Conservation (phyloP, 2,888 invertebrate species). For the Polia nebulosa region DNA sequence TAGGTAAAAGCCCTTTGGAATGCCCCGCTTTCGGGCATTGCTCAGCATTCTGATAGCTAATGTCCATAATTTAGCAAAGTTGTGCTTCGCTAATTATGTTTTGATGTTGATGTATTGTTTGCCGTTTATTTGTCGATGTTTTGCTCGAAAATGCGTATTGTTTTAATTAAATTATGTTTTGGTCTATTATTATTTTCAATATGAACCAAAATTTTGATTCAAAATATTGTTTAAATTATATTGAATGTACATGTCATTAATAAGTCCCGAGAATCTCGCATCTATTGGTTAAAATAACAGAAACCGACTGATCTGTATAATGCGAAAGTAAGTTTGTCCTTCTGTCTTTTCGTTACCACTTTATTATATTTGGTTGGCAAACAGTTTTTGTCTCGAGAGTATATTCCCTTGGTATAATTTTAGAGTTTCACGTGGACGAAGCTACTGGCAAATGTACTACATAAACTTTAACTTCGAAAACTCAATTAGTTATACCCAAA, state of each 20-base stretch:
- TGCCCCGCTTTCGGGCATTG: constrained; percentile 56
- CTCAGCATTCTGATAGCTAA: constrained; percentile 67
- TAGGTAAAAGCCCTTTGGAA: constrained; percentile 59
- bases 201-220: background rate
- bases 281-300: background rate
- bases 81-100: constrained; percentile 57
- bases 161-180: constrained; percentile 14
- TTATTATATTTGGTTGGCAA: too few species aligned
- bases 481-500: background rate
- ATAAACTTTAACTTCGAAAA: background rate
- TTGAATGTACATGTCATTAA: background rate
- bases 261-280: background rate
- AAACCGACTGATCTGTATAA: too few species aligned
- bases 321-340: too few species aligned
- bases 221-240: background rate
- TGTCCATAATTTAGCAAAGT: constrained; percentile 64
- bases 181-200: constrained; percentile 20
- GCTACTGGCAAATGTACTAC: too few species aligned
- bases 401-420: too few species aligned
- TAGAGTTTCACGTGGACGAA: too few species aligned
- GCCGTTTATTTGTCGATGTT: constrained; percentile 38
- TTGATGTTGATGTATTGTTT: constrained; percentile 54
- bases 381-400: too few species aligned
- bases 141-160: constrained; percentile 27
- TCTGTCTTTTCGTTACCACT: too few species aligned